phyloP scores from a whole-genome alignment of 1,140 invertebrate genomes.

The Lepidurus arcticus region DNA sequence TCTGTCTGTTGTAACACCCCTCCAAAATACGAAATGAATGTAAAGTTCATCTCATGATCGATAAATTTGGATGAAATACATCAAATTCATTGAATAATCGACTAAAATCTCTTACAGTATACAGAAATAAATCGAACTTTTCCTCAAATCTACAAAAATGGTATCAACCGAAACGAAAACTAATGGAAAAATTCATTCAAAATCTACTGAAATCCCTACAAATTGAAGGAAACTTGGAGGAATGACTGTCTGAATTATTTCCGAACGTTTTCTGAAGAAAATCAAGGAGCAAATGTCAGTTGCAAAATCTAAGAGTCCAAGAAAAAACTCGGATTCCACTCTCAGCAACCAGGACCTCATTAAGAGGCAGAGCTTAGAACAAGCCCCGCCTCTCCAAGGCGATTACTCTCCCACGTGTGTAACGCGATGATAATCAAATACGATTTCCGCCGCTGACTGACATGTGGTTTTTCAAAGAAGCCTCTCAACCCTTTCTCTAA shows the following conservation, averaged over 20 bases:
- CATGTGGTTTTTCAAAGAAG: not conserved
- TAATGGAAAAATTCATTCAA: too few relatives aligned
- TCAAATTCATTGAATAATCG: too few relatives aligned
- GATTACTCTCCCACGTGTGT: slow-evolving; percentile 28
- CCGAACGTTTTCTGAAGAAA: not conserved
- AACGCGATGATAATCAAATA: slow-evolving; percentile 26
- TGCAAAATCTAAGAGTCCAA: slow-evolving; percentile 31
- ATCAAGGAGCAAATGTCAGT: not conserved
- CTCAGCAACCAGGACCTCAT: slow-evolving; percentile 25
- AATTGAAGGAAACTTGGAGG: not conserved
- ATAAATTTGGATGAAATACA: too few relatives aligned
- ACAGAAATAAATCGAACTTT: too few relatives aligned
- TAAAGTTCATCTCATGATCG: too few relatives aligned
- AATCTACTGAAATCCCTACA: not conserved
- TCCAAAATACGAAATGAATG: not conserved
- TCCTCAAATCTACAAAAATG: too few relatives aligned
- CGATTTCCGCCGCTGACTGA: slow-evolving; percentile 25
- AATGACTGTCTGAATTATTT: not conserved
- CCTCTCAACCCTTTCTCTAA: not conserved
- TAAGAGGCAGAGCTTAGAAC: slow-evolving; percentile 22
- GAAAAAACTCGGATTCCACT: slow-evolving; percentile 24
- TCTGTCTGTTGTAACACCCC: not conserved
- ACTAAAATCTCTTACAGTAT: too few relatives aligned
- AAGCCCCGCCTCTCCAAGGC: not conserved
- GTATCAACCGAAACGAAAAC: too few relatives aligned